Evolutionary conservation across 2,888 invertebrate genomes (phyloP).

Genomic region (Dryocosmus kuriphilus): DNA sequence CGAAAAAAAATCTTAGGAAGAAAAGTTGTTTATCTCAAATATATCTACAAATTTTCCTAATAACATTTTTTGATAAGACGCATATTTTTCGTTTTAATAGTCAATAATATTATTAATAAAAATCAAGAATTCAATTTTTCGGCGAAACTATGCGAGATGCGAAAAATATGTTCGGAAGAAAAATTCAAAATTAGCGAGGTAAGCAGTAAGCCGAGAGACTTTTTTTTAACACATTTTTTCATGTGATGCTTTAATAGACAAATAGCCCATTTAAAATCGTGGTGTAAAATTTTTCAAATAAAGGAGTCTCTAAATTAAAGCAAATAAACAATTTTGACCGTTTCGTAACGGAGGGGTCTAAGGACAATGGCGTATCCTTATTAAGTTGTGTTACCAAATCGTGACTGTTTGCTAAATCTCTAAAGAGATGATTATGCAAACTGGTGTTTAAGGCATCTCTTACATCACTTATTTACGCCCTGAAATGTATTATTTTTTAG

Average conservation of each 20-base stretch:
- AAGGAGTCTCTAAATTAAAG: neutral
- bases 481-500: neutral
- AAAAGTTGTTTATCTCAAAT: too few relatives aligned
- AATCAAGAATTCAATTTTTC: too few relatives aligned
- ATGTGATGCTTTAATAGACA: neutral
- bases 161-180: too few relatives aligned
- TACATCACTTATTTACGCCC: conserved; percentile 1
- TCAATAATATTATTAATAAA: too few relatives aligned
- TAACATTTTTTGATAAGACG: too few relatives aligned
- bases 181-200: too few relatives aligned
- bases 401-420: conserved; percentile 6
- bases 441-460: neutral
- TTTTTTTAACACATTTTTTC: neutral
- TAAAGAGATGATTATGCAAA: conserved; percentile 6
- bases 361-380: conserved; percentile 16
- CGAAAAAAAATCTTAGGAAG: too few relatives aligned
- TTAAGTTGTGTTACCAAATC: conserved; percentile 13
- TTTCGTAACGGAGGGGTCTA: conserved; percentile 7
- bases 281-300: neutral
- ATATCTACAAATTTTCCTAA: too few relatives aligned
- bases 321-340: conserved; percentile 21
- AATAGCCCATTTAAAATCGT: neutral
- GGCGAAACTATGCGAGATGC: too few relatives aligned
- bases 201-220: too few relatives aligned
- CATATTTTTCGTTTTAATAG: too few relatives aligned